A percentile compares a stretch with the other conserved stretches of the same genome.
Conservation (phyloP, 92 coral and sea anemone species). For the Zoanthus sociatus region DNA sequence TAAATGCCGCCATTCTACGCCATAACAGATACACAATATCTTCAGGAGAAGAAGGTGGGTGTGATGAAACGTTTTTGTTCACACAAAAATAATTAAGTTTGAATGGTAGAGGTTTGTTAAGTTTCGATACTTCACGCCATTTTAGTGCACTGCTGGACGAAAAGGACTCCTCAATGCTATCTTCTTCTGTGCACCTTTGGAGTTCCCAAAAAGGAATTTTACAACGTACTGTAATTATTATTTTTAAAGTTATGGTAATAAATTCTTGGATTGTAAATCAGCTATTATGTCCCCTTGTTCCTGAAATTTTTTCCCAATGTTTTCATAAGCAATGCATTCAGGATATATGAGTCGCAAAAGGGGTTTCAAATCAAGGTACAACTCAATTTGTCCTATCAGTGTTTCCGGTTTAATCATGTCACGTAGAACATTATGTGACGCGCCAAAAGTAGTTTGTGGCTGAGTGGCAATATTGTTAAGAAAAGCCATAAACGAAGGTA, state of each 20-base stretch:
- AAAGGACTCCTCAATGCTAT: not conserved
- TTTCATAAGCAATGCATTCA: not conserved
- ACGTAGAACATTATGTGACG: not conserved
- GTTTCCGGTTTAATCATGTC: not conserved
- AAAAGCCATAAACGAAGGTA: not conserved
- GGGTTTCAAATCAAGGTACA: not conserved
- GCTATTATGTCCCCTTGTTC: constrained; percentile 8
- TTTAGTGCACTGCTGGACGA: not conserved
- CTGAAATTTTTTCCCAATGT: not conserved
- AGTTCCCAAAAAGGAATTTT: constrained; percentile 12
- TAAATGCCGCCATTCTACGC: constrained; percentile 2
- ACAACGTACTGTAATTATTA: not conserved
- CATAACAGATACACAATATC: constrained; percentile 10
- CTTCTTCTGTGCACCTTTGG: not conserved
- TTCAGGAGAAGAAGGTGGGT: constrained; percentile 1
- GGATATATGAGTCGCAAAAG: not conserved
- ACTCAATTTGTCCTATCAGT: not conserved
- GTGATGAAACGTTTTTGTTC: too few species aligned
- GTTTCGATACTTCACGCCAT: not conserved
- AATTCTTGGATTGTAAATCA: not conserved
- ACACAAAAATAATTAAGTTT: not conserved
- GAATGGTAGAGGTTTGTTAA: not conserved
- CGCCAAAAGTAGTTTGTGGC: not conserved
- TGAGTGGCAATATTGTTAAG: not conserved
- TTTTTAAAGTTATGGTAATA: not conserved